Percentiles rank a stretch among this genome's conserved stretches.
These are phyloP conservation scores for Tiliacea citrago DNA, from an alignment of 2,888 invertebrate genomes.

Conservation along the genomic window DNA sequence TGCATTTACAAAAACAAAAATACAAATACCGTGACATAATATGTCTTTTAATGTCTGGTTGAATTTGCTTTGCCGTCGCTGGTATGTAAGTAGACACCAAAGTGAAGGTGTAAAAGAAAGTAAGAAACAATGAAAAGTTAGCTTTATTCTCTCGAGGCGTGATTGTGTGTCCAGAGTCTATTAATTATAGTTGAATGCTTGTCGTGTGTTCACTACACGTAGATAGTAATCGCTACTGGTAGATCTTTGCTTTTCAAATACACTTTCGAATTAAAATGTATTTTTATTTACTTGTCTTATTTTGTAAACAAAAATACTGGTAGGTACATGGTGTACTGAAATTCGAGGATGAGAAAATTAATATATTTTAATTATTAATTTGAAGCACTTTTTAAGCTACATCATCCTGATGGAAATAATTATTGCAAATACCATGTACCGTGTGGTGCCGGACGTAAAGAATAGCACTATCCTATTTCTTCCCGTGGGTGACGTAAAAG, in stretches of 20 bases:
- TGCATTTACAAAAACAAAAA: too few relatives aligned
- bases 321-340: neutral
- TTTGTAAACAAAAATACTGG: neutral
- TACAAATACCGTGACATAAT: too few relatives aligned
- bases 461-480: too few relatives aligned
- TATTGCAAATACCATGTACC: neutral
- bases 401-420: neutral
- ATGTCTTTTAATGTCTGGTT: too few relatives aligned
- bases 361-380: neutral
- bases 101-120: constrained; percentile 42
- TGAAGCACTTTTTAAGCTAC: neutral
- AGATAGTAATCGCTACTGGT: neutral
- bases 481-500: too few relatives aligned
- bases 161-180: constrained; percentile 20
- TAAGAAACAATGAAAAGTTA: constrained; percentile 31
- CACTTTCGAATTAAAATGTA: neutral
- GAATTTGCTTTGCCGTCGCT: too few relatives aligned
- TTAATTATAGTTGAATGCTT: constrained; percentile 24
- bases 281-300: neutral
- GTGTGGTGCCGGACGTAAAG: too few relatives aligned
- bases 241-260: constrained; percentile 13
- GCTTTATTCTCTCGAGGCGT: constrained; percentile 24
- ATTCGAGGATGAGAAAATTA: neutral
- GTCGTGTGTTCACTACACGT: constrained; percentile 29
- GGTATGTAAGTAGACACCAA: constrained; percentile 4